Evolutionary conservation across 1,140 invertebrate species (phyloP).

Genomic region (Pseudachorutes palmiensis): DNA sequence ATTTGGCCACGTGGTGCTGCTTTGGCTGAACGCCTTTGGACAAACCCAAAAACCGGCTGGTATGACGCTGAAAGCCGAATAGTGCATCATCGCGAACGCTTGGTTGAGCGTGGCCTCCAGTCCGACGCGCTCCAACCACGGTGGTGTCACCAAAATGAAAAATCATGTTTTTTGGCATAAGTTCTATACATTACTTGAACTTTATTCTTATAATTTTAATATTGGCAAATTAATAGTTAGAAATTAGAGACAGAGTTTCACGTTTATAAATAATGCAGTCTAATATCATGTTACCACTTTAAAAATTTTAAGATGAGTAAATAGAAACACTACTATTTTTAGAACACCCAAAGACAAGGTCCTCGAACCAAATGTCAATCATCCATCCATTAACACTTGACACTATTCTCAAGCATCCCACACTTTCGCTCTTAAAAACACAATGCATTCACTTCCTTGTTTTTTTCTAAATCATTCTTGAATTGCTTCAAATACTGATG

Average conservation of each 20-base stretch:
- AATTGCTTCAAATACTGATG: too few relatives aligned
- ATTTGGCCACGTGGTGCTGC: constrained; percentile 39
- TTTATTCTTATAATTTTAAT: background rate
- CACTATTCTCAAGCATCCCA: constrained; percentile 1
- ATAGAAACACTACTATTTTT: constrained; percentile 6
- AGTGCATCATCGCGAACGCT: constrained; percentile 44
- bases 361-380: background rate
- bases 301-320: too few relatives aligned
- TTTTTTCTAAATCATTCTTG: too few relatives aligned
- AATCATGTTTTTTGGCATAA: constrained; percentile 27
- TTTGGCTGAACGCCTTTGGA: constrained; percentile 42
- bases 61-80: constrained; percentile 60
- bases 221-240: background rate
- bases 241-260: too few relatives aligned
- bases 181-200: background rate
- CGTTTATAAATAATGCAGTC: too few relatives aligned
- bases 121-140: constrained; percentile 40
- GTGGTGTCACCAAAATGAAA: constrained; percentile 41
- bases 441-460: too few relatives aligned
- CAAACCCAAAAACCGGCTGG: constrained; percentile 41
- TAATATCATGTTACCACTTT: too few relatives aligned
- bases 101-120: constrained; percentile 37
- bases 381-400: constrained; percentile 10
- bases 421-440: too few relatives aligned
- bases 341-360: background rate